Conservation (phyloP, 1,140 invertebrate species). For the Campoletis sonorensis region DNA sequence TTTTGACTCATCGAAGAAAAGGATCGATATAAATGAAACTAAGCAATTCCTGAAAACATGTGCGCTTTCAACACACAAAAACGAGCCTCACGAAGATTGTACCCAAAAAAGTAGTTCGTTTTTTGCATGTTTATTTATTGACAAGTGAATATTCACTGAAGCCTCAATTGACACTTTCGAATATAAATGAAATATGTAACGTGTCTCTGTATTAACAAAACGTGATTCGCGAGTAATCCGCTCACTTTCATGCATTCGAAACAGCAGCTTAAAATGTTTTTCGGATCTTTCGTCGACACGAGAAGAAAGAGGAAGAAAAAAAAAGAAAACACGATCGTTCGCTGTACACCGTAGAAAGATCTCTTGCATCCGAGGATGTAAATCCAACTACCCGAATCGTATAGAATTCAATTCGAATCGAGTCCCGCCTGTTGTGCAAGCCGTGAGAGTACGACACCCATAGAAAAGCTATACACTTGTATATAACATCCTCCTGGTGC, state of each 20-base stretch:
- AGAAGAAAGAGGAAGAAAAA: background rate
- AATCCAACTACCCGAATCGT: constrained; percentile 64
- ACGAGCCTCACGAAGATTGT: background rate
- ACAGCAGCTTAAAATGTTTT: constrained; percentile 28
- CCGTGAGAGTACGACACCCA: constrained; percentile 28
- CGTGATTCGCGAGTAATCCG: background rate
- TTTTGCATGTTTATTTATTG: background rate
- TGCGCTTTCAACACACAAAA: background rate
- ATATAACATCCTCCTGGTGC: constrained; percentile 10
- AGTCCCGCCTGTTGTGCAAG: constrained; percentile 54
- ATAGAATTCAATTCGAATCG: constrained; percentile 66
- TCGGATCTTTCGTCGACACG: background rate
- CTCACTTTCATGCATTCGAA: background rate
- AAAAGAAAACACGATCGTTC: background rate
- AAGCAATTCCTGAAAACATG: constrained; percentile 21
- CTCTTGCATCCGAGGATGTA: constrained; percentile 54
- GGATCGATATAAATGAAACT: background rate
- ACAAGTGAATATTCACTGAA: background rate
- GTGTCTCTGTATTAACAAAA: background rate
- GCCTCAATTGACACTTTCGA: background rate
- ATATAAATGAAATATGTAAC: background rate
- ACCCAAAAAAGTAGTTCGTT: background rate
- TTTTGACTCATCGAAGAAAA: constrained; percentile 32
- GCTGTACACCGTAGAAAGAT: constrained; percentile 5
- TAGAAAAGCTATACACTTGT: constrained; percentile 37